Base-by-base conservation (phyloP, 2,888 invertebrate species). In the Cosmorhoe ocellata region DNA sequence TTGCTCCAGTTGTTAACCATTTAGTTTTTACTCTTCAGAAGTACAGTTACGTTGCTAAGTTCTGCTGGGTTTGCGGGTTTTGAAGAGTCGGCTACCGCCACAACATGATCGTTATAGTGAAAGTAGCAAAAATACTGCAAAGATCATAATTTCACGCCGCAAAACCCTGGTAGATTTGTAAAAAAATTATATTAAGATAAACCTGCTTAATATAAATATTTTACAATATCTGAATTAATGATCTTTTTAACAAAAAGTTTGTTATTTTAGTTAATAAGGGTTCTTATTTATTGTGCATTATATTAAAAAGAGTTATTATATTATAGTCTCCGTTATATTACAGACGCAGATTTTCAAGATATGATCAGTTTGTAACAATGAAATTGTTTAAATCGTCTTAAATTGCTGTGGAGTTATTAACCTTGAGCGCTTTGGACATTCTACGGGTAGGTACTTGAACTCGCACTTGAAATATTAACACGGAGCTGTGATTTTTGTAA, bases 1-100 rank as follows among this genome's bases (percentile, higher is more conserved):
- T 86, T 79, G 89, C 86, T 88, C 89, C 87, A 88, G 84, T 89
- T 88, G 83, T 83, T 85, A 83, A 67, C 84, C 84, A 86, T 87
- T 84, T 79, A 80, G 78, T 87, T 89, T 87, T 89, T 88, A 81
- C 77, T 71, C 77, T 64, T 72, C 75, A 71, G 74, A 76, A 83
- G 81, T 83, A 89, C 89, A 76, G 88, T 87, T 89, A 89, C 47
- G 76, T 79, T 81, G 73, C 78, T 67, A 72, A 76, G 76, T 77
- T 81, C 84, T 81, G 76, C 71, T 67, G 63, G 72, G 72, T 74
- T 37, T 36, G 3, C 24, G 24, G 5, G 5, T 24, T 24, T 7
- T 24, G 2, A 24, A 6, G 7, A 24, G 7, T 1, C 24, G 24
- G 3, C 7, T 4, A 1, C 3, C 24, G 24, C 6, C 24, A 24